Percentiles rank a stretch among this genome's conserved stretches.
Conservation (phyloP, 2,888 invertebrate genomes). For the Sepiola atlantica region DNA sequence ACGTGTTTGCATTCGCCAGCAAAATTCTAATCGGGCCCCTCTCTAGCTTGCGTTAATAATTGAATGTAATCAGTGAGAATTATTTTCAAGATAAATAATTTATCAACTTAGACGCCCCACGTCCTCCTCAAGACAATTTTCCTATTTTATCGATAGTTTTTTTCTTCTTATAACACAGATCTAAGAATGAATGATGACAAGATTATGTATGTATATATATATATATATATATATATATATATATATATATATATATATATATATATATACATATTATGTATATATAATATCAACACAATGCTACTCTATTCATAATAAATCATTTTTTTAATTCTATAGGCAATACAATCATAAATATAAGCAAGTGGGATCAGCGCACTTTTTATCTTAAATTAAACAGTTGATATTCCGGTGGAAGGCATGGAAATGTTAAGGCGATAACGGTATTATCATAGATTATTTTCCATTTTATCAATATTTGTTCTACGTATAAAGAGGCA, state of each 20-base stretch:
- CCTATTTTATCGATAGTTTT: background rate
- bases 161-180: background rate
- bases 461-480: background rate
- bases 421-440: background rate
- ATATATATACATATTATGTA: too few species aligned
- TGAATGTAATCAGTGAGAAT: constrained; percentile 32
- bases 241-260: too few species aligned
- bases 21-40: background rate
- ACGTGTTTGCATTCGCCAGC: constrained; percentile 32
- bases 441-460: background rate
- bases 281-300: background rate
- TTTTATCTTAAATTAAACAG: background rate
- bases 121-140: background rate
- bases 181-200: background rate
- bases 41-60: background rate
- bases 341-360: background rate
- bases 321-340: background rate
- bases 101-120: background rate
- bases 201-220: background rate
- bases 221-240: too few species aligned
- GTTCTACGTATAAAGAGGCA: background rate
- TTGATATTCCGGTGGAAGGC: too few species aligned
- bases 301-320: background rate
- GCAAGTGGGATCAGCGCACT: background rate
- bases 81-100: constrained; percentile 32